Evolutionary conservation across 1,140 invertebrate genomes (phyloP).

Genomic region (Coelopa frigida): DNA sequence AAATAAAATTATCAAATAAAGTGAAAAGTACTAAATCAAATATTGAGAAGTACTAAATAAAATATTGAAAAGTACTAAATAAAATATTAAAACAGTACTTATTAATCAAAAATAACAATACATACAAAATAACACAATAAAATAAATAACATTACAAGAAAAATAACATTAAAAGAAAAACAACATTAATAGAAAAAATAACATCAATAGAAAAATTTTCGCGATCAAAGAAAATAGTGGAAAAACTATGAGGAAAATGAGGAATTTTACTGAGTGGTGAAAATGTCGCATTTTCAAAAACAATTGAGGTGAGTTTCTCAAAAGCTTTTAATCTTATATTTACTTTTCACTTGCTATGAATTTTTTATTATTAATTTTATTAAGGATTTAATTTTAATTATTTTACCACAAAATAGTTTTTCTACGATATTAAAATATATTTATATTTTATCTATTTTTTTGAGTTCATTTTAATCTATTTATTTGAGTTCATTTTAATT

Average conservation of each 20-base stretch:
- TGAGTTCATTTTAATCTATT: too few species aligned
- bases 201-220: slow-evolving; percentile 2
- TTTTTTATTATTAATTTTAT: neutral
- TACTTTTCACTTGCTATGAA: neutral
- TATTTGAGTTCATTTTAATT: too few species aligned
- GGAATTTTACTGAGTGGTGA: slow-evolving; percentile 8
- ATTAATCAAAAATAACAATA: slow-evolving; percentile 5
- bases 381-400: neutral
- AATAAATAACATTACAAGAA: neutral
- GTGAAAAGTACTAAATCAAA: slow-evolving; percentile 1
- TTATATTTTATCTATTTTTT: too few species aligned
- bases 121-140: too few species aligned
- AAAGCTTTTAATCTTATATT: neutral
- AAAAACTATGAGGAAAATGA: slow-evolving; percentile 2
- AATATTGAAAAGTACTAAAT: neutral
- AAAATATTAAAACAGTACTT: slow-evolving; percentile 1
- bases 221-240: neutral
- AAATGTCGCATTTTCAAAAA: slow-evolving; percentile 9
- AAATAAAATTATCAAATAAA: slow-evolving; percentile 8
- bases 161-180: slow-evolving; percentile 1
- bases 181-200: neutral
- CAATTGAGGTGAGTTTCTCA: slow-evolving; percentile 10
- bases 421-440: too few species aligned
- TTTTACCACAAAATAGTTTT: too few species aligned
- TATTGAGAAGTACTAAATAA: neutral